These are phyloP conservation scores for Amazona guildingii DNA, from an alignment of 2,113 vertebrate genomes.

Conservation along the genomic window DNA sequence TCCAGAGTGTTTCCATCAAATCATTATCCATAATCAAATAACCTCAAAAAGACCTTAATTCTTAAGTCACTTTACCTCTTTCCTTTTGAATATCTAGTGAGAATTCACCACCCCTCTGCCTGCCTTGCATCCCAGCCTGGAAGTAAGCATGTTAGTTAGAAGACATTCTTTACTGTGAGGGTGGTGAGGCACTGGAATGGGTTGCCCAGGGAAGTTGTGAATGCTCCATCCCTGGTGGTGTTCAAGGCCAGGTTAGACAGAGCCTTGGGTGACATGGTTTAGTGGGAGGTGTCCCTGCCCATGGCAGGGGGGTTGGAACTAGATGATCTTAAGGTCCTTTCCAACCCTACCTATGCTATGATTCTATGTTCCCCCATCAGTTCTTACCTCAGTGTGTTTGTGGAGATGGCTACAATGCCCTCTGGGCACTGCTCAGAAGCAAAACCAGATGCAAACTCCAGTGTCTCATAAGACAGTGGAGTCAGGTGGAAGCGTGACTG, in stretches of 20 bases:
- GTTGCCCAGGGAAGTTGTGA: too few species aligned
- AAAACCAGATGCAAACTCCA: slow-evolving; percentile 97
- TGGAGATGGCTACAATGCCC: slow-evolving; percentile 98
- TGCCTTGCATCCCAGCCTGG: not conserved
- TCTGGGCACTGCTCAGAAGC: slow-evolving; percentile 98
- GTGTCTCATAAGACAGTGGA: slow-evolving; percentile 92
- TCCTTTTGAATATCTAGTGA: not conserved
- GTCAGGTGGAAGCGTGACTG: slow-evolving; percentile 97
- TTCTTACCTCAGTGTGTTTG: slow-evolving; percentile 92
- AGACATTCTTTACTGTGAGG: too few species aligned
- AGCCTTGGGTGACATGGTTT: too few species aligned
- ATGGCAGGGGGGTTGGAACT: too few species aligned
- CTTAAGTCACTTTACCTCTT: not conserved
- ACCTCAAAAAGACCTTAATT: too few species aligned
- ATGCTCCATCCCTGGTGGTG: too few species aligned
- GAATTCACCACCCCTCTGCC: not conserved
- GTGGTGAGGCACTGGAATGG: too few species aligned
- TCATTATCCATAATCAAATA: not conserved
- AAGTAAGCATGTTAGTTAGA: not conserved
- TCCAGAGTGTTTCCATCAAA: not conserved
- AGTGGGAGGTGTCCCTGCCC: too few species aligned
- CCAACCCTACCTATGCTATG: too few species aligned
- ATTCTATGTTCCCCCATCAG: too few species aligned
- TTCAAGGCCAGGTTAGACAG: too few species aligned
- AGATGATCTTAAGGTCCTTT: too few species aligned